A percentile compares a stretch with the other conserved stretches of the same genome.
Conservation (phyloP, 2,113 vertebrate species). For the Centropus bengalensis region DNA sequence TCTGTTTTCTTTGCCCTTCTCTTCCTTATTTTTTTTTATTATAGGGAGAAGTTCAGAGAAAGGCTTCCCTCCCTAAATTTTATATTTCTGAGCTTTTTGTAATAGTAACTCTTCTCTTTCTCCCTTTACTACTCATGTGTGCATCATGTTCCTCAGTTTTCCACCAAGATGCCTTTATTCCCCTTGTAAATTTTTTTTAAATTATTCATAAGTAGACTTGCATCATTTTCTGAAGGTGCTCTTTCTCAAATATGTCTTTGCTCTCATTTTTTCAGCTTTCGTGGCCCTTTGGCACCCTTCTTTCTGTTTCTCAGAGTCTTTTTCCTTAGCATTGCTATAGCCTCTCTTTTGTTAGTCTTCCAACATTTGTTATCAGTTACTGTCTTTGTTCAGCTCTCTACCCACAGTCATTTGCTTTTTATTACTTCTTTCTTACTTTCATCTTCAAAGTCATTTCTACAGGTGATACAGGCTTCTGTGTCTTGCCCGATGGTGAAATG, state of each 20-base stretch:
- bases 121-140: not conserved
- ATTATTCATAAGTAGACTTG: not conserved
- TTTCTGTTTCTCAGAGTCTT: not conserved
- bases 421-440: not conserved
- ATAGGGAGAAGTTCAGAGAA: not conserved
- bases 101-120: not conserved
- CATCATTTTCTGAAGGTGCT: not conserved
- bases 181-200: not conserved
- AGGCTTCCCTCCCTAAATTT: not conserved
- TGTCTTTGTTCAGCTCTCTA: not conserved
- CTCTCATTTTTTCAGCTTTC: not conserved
- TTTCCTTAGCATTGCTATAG: not conserved
- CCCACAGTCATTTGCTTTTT: not conserved
- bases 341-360: not conserved
- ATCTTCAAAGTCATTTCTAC: not conserved
- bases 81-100: not conserved
- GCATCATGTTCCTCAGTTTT: not conserved
- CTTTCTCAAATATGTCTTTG: not conserved
- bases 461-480: not conserved
- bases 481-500: not conserved
- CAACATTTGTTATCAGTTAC: not conserved
- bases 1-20: not conserved
- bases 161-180: not conserved
- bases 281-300: not conserved
- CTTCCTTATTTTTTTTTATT: not conserved